Base-by-base conservation (phyloP, 2,113 vertebrate genomes). In the Tenrec ecaudatus region DNA sequence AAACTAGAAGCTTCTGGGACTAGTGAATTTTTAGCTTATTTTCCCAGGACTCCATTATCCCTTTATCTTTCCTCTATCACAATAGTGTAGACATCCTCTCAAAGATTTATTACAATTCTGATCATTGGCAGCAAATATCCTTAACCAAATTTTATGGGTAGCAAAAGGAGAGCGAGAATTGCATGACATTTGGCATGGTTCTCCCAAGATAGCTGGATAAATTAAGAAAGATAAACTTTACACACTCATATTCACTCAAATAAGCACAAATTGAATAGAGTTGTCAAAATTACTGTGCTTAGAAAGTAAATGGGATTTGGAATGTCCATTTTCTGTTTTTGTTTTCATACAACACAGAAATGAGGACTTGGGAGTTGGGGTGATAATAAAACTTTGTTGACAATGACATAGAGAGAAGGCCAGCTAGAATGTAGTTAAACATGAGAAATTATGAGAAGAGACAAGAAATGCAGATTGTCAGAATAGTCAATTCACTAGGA, bases 211-310 rank as follows among this genome's bases (percentile, higher is more conserved):
- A 53, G 47, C 47, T 53, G 47, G 47, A 14, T 53, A 53, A 53
- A 53, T 53, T 5, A 53, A 40, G 47, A 53, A 53, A 53, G 47
- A 53, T 53, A 53, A 40, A 40, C 40, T 60, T 83, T 64, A n/a
- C 3, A 27, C n/a, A 75, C 16, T 31, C 40, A 53, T 36, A 36
- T 36, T n/a, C 2, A 17, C 33, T 4, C 22, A 69, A 11, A 64
- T 3, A 82, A 3, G 4, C 19, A 88, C 14, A 58, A 60, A 11
- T 87, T 90, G 36, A 12, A 75, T 66, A n/a, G 36, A 80, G 25
- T n/a, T 80, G 5, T 31, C 23, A 85, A 85, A 90, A 85, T 53
- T 62, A 33, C 25, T 84, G 87, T 77, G 68, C 16, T 77, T 91
- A 47, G 77, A 88, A 69, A 43, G n/a, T 14, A 31, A 77, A 12